Percentiles rank a stretch among this genome's conserved stretches.
phyloP scores from a whole-genome alignment of 2,797 vertebrate genomes.

The Cossypha dichroa region DNA sequence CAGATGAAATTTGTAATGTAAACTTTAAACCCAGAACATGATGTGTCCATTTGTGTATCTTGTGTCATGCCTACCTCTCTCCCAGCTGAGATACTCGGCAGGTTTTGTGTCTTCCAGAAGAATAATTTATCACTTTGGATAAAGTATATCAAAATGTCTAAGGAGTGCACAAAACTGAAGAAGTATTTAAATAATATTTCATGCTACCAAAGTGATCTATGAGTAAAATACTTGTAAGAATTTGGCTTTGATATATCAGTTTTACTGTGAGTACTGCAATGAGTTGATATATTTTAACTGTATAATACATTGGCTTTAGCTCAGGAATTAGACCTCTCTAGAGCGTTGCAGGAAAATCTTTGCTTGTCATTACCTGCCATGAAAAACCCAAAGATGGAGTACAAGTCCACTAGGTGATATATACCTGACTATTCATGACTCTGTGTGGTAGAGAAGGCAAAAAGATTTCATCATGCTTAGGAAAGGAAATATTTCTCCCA shows the following conservation, averaged over 20 bases:
- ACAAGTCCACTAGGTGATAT: neutral
- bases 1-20: neutral
- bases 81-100: neutral
- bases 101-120: neutral
- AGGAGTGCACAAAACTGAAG: conserved; percentile 17
- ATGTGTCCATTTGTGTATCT: neutral
- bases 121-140: conserved; percentile 31
- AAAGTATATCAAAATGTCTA: conserved; percentile 30
- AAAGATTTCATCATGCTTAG: neutral
- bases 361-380: neutral
- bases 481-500: neutral
- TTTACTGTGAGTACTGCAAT: conserved; percentile 24
- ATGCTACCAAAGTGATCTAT: conserved; percentile 59
- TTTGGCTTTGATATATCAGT: conserved; percentile 48
- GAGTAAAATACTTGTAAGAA: conserved; percentile 46
- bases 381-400: neutral
- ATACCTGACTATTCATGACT: neutral
- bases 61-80: neutral
- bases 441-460: neutral
- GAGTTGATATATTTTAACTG: neutral
- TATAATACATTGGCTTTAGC: neutral
- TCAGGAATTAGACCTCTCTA: neutral
- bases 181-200: conserved; percentile 48
- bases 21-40: neutral
- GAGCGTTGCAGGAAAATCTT: neutral